Base-by-base conservation (phyloP, 2,113 vertebrate species). In the Gambusia affinis region DNA sequence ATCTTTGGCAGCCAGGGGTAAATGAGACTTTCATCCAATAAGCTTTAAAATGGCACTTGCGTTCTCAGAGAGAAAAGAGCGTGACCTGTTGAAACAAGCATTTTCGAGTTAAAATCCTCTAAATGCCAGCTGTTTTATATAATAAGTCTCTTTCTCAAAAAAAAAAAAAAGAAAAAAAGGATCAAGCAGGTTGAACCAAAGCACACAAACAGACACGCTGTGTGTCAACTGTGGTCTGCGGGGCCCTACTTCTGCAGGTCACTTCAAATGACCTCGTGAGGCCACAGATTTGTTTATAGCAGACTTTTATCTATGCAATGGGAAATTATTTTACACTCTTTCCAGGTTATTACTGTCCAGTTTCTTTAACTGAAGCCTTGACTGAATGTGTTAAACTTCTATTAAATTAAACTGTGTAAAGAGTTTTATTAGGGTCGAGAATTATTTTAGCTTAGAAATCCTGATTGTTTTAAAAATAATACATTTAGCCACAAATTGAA, bases 1-100 rank as follows among this genome's bases (percentile, higher is more conserved):
- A 98, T 98, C 95, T 96, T 96, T 95, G 93, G 93, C 76, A 87
- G 78, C 93, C 91, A 88, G 78, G 92, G 92, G 86, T 92, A 93
- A 93, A 93, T 88, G 91, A 84, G 88, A 81, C 84, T 94, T 89
- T 93, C 91, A 89, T 92, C 91, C 92, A 93, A 94, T 88, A 93
- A 92, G 94, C 81, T 89, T 89, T 84, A 89, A 94, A 87, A 75
- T 84, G 72, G 82, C 89, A 88, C 66, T 82, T 76, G 93, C 85
- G 82, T 91, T 90, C 83, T 87, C 87, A 68, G 51, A 39, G 66
- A 17, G 90, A 87, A 91, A 87, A 90, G 89, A 87, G 88, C 87
- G 94, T 94, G 95, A 96, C 95, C 96, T 97, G 95, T 93, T 88
- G 80, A 81, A 89, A 62, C 28, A 65, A 84, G 62, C 80, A 73